A percentile compares a stretch with the other conserved stretches of the same genome.
Evolutionary conservation across 2,888 invertebrate genomes (phyloP).

Genomic region (Pseudococcus jackbeardsleyi): DNA sequence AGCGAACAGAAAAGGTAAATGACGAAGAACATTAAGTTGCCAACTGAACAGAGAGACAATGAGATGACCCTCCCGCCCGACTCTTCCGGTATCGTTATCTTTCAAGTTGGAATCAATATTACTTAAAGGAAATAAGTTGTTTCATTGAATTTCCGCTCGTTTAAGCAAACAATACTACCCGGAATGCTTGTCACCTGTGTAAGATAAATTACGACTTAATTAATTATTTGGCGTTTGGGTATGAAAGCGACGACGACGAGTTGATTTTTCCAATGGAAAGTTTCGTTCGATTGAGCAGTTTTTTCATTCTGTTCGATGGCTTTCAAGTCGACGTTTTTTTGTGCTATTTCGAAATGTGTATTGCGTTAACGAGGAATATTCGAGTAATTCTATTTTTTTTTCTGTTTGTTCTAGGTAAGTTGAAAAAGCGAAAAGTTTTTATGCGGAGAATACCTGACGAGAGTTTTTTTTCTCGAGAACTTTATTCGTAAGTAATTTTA

Average conservation of each 20-base stretch:
- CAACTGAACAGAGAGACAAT: conserved; percentile 11
- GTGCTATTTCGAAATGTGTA: neutral
- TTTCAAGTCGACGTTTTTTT: neutral
- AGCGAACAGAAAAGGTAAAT: neutral
- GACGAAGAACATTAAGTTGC: conserved; percentile 35
- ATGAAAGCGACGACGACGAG: neutral
- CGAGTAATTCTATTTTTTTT: conserved; percentile 6
- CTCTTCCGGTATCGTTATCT: conserved; percentile 22
- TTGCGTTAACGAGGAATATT: neutral
- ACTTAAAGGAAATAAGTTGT: conserved; percentile 43
- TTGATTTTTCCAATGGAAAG: neutral
- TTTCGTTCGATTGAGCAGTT: neutral
- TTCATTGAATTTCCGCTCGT: conserved; percentile 53
- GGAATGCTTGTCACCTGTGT: conserved; percentile 48
- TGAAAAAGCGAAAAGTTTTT: neutral
- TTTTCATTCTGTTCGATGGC: neutral
- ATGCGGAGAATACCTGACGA: neutral
- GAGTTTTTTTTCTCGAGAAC: no score
- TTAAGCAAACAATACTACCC: conserved; percentile 53
- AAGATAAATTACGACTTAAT: conserved; percentile 46
- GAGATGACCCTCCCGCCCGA: neutral
- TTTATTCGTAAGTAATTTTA: conserved; percentile 40
- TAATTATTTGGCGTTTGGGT: conserved; percentile 42
- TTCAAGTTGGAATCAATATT: conserved; percentile 44
- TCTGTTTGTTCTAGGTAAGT: conserved; percentile 34